Percentiles rank a stretch among this genome's conserved stretches.
Evolutionary conservation across 2,113 vertebrate genomes (phyloP).

Genomic region (Saccopteryx bilineata): DNA sequence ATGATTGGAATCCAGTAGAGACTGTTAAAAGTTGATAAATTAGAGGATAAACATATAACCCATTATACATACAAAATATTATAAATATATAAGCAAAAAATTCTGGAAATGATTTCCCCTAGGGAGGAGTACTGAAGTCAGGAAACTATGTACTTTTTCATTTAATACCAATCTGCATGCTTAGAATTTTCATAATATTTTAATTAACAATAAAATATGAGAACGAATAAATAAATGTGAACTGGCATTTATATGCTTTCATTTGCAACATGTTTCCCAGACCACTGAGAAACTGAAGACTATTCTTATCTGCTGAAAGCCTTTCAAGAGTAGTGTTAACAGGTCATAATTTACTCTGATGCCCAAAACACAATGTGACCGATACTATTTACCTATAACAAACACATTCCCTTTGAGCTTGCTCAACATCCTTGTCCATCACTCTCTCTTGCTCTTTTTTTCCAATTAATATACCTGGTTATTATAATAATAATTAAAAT

Average conservation of each 20-base stretch:
- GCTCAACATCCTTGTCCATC: neutral
- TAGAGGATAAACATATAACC: neutral
- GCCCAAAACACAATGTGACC: slow-evolving; percentile 45
- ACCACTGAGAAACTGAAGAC: neutral
- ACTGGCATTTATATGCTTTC: neutral
- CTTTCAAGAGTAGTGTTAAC: slow-evolving; percentile 10
- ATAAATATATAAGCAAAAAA: neutral
- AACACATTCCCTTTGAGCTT: neutral
- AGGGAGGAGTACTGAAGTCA: neutral
- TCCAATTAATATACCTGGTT: neutral
- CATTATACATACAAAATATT: neutral
- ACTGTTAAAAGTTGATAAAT: neutral
- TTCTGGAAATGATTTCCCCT: neutral
- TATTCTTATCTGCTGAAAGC: slow-evolving; percentile 29
- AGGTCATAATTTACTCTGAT: slow-evolving; percentile 57
- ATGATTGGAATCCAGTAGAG: neutral
- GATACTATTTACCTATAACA: neutral
- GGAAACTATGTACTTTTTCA: neutral
- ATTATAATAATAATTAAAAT: slow-evolving; percentile 41
- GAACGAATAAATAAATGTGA: slow-evolving; percentile 7
- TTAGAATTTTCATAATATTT: slow-evolving; percentile 18
- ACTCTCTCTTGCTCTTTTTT: neutral
- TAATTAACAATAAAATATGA: slow-evolving; percentile 44
- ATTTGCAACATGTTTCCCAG: neutral
- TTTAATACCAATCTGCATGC: neutral